Evolutionary conservation across 2,113 vertebrate species (phyloP).

Genomic region (Phyllostomus discolor): DNA sequence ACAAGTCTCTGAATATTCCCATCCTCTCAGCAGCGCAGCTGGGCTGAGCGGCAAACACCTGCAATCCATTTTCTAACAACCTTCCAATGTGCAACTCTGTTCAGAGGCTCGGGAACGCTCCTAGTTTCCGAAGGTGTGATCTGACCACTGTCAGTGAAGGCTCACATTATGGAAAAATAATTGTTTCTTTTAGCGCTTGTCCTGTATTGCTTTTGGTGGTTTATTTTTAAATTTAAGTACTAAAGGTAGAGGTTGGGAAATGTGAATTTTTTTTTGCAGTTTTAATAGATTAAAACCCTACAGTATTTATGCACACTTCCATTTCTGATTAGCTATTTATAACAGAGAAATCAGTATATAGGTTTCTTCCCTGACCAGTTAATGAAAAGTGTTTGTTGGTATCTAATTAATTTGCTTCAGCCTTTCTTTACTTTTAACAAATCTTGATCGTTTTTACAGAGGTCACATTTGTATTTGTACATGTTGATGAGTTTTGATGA

Average conservation of each 20-base stretch:
- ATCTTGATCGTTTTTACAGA: not conserved
- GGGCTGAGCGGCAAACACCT: not conserved
- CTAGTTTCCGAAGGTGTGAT: not conserved
- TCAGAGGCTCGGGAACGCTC: not conserved
- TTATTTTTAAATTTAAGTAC: slow-evolving; percentile 15
- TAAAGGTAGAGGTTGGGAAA: not conserved
- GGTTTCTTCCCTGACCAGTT: not conserved
- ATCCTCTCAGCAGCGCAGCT: not conserved
- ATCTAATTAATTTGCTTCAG: not conserved
- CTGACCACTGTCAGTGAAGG: not conserved
- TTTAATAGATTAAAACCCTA: not conserved
- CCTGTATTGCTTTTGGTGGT: not conserved
- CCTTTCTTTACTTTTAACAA: not conserved
- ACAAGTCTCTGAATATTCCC: not conserved
- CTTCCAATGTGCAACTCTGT: not conserved
- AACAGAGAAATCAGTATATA: not conserved
- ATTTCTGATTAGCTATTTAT: not conserved
- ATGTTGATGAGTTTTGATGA: not conserved
- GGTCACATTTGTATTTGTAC: not conserved
- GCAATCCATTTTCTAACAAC: not conserved
- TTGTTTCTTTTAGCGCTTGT: not conserved
- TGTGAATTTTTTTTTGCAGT: not conserved
- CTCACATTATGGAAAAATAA: not conserved
- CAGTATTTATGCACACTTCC: not conserved
- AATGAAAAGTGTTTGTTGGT: not conserved